phyloP scores from a whole-genome alignment of 1,140 invertebrate species.

The Agrilus planipennis region DNA sequence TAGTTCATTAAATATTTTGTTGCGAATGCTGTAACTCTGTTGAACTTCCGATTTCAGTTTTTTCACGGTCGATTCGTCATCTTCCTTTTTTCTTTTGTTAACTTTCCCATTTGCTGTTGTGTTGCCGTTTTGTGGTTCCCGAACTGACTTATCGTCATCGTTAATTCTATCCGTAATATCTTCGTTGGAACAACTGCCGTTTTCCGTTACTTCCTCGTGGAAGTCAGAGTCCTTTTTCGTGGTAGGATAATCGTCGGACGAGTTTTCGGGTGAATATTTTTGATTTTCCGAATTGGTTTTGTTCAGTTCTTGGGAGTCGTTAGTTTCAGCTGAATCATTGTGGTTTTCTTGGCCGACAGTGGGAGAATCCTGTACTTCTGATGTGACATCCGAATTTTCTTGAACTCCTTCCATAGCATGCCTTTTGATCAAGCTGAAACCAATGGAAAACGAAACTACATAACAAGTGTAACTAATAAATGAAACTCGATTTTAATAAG shows the following conservation, averaged over 20 bases:
- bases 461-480: too few relatives aligned
- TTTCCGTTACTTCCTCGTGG: background rate
- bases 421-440: conserved; percentile 35
- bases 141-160: background rate
- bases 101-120: conserved; percentile 2
- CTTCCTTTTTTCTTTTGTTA: conserved; percentile 21
- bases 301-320: conserved; percentile 7
- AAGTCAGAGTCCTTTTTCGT: background rate
- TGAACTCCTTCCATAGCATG: conserved; percentile 33
- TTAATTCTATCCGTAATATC: background rate
- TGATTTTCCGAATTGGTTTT: conserved; percentile 11
- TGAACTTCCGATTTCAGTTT: conserved; percentile 41
- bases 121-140: conserved; percentile 7
- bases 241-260: too few relatives aligned
- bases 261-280: conserved; percentile 3
- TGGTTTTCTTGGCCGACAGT: too few relatives aligned
- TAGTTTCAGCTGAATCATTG: too few relatives aligned
- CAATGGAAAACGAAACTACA: conserved; percentile 11
- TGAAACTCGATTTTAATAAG: too few relatives aligned
- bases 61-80: conserved; percentile 33
- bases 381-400: conserved; percentile 26
- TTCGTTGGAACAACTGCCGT: background rate
- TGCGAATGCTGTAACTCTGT: conserved; percentile 40
- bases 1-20: conserved; percentile 46
- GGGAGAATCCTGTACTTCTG: too few relatives aligned